Conservation (phyloP, 2,888 invertebrate species). For the Diplazon laetatorius region DNA sequence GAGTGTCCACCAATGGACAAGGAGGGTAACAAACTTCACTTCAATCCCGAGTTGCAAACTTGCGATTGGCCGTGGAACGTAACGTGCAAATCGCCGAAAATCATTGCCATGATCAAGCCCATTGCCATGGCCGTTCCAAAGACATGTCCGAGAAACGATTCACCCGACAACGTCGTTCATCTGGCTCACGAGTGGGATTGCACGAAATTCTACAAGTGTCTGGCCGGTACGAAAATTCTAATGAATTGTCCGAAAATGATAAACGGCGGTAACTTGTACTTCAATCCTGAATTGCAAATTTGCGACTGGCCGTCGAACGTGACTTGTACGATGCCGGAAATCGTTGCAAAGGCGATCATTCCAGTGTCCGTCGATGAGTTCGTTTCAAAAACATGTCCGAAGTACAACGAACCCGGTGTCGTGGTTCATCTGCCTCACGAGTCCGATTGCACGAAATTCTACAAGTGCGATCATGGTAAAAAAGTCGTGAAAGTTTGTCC, state of each 20-base stretch:
- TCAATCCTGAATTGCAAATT: constrained; percentile 47
- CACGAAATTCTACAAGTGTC: constrained; percentile 67
- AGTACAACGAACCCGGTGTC: not conserved
- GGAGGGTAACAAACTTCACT: constrained; percentile 52
- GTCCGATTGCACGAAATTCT: constrained; percentile 70
- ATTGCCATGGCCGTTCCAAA: too few relatives aligned
- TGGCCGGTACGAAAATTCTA: constrained; percentile 48
- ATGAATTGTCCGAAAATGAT: constrained; percentile 57
- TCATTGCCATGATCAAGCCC: constrained; percentile 22
- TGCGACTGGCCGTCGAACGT: constrained; percentile 49
- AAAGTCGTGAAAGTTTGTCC: constrained; percentile 64
- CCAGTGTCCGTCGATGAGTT: not conserved
- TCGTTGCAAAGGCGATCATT: too few relatives aligned
- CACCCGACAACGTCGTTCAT: too few relatives aligned
- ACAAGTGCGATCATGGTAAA: constrained; percentile 63
- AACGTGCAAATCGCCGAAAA: constrained; percentile 53
- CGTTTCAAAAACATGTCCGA: constrained; percentile 62
- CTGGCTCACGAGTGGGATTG: too few relatives aligned
- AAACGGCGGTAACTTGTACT: constrained; percentile 50
- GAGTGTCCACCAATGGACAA: constrained; percentile 56
- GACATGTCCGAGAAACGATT: too few relatives aligned
- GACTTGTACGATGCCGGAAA: not conserved
- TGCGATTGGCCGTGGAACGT: constrained; percentile 70
- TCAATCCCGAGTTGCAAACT: constrained; percentile 64
- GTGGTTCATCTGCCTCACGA: constrained; percentile 62